Conservation (phyloP, 2,888 invertebrate genomes). For the Uloborus plumipes region DNA sequence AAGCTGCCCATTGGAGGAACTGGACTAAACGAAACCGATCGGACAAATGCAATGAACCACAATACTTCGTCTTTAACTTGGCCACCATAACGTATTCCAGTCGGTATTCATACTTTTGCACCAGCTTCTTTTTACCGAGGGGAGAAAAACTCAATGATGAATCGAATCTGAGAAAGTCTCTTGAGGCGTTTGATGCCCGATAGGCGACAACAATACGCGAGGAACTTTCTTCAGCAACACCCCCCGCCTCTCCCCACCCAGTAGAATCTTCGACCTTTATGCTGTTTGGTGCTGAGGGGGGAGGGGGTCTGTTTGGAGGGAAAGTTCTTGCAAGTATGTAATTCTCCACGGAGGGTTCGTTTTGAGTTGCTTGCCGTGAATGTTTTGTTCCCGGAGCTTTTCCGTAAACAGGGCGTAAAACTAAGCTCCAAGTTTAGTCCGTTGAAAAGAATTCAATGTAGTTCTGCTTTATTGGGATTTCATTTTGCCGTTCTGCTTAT, state of each 20-base stretch:
- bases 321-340: constrained; percentile 12
- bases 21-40: constrained; percentile 13
- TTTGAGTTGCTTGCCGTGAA: constrained; percentile 37
- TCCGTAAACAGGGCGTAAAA: constrained; percentile 49
- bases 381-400: constrained; percentile 44
- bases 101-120: constrained; percentile 2
- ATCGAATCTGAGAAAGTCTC: constrained; percentile 44
- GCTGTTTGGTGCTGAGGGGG: constrained; percentile 10
- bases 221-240: neutral
- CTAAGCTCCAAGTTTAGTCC: constrained; percentile 30
- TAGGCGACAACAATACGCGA: constrained; percentile 37
- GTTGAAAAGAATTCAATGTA: no score
- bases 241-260: neutral
- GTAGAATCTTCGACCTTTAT: neutral
- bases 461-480: no score
- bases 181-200: constrained; percentile 41
- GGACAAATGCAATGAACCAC: constrained; percentile 38
- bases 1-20: neutral
- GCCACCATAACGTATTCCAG: neutral
- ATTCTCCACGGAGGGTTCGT: constrained; percentile 36
- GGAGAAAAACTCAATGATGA: constrained; percentile 36
- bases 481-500: no score
- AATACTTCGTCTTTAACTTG: constrained; percentile 2
- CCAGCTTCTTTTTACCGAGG: constrained; percentile 4
- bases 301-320: neutral